Evolutionary conservation across 2,113 vertebrate species (phyloP).

Genomic region (Mohoua ochrocephala): DNA sequence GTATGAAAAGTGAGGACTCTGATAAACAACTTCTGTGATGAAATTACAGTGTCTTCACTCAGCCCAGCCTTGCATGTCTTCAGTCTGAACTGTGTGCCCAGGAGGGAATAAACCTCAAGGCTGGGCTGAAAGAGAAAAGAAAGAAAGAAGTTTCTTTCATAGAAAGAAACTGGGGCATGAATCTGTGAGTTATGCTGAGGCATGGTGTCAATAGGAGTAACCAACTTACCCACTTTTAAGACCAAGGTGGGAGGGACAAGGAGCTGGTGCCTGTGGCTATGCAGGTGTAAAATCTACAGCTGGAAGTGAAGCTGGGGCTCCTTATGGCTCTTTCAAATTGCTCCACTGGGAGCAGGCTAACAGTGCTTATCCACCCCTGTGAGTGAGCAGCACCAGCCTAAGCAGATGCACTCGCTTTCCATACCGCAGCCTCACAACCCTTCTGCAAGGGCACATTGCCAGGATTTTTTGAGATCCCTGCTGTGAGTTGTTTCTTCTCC

Average conservation of each 20-base stretch:
- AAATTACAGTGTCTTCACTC: background rate
- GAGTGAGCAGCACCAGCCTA: background rate
- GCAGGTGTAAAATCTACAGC: background rate
- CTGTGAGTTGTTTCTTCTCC: background rate
- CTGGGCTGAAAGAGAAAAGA: background rate
- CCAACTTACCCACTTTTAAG: background rate
- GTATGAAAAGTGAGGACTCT: background rate
- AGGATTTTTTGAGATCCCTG: background rate
- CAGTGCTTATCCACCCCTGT: background rate
- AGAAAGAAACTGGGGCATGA: background rate
- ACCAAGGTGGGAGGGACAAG: background rate
- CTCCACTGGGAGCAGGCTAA: background rate
- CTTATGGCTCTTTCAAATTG: rapidly evolving
- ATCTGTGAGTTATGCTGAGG: background rate
- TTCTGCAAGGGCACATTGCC: background rate
- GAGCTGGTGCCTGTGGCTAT: background rate
- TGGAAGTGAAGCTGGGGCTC: background rate
- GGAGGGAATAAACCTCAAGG: background rate
- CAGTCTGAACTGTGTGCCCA: background rate
- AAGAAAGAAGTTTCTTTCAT: background rate
- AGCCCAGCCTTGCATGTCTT: background rate
- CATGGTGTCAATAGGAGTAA: background rate
- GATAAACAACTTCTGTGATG: background rate
- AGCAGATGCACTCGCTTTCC: background rate
- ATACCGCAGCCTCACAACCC: background rate